Evolutionary conservation across 1,140 invertebrate species (phyloP).

Genomic region (Halesus radiatus): DNA sequence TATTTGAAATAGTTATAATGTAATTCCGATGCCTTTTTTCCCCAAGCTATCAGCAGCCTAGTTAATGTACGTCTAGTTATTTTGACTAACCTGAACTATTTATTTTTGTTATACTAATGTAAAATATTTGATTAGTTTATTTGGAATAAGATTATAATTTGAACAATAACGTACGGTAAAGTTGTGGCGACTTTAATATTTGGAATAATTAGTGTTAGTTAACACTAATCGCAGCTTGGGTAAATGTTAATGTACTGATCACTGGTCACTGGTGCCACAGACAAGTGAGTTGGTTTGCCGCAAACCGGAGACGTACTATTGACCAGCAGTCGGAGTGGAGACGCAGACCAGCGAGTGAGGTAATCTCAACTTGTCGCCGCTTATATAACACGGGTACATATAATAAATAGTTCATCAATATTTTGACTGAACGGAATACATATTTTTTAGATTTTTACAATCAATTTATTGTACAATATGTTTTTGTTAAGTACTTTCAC

Average conservation of each 20-base stretch:
- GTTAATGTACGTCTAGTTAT: slow-evolving; percentile 12
- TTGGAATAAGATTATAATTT: slow-evolving; percentile 29
- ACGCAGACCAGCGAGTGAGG: not conserved
- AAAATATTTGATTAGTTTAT: slow-evolving; percentile 26
- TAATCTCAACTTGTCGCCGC: not conserved
- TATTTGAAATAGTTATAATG: not conserved
- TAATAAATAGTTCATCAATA: slow-evolving; percentile 11
- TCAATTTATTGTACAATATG: not conserved
- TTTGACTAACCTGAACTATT: slow-evolving; percentile 28
- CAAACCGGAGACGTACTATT: too few relatives aligned
- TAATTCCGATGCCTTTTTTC: not conserved
- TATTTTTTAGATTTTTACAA: slow-evolving; percentile 11
- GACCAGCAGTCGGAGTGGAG: too few relatives aligned
- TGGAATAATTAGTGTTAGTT: not conserved
- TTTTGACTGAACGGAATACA: slow-evolving; percentile 12
- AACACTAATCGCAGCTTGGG: slow-evolving; percentile 5
- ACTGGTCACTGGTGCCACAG: too few relatives aligned
- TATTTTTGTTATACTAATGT: slow-evolving; percentile 30
- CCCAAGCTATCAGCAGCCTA: not conserved
- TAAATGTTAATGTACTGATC: not conserved
- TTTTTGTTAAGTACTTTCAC: slow-evolving; percentile 10
- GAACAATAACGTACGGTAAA: slow-evolving; percentile 27
- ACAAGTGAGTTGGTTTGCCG: too few relatives aligned
- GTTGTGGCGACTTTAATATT: slow-evolving; percentile 13
- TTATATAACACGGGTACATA: slow-evolving; percentile 35